Base-by-base conservation (phyloP, 2,888 invertebrate species). In the Ichneumoninae sp. region DNA sequence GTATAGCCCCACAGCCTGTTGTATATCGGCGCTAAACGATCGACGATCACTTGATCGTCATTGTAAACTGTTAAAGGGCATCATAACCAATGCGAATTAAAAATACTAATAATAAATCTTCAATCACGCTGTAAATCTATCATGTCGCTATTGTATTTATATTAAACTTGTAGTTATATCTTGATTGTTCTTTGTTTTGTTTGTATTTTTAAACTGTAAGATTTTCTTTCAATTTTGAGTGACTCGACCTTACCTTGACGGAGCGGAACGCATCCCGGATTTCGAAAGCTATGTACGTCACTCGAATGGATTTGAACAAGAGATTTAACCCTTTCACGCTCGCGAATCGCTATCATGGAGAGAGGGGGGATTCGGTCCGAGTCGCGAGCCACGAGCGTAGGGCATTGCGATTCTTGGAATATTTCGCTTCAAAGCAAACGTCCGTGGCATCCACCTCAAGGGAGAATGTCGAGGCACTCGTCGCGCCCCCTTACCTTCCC, bases 371-470 rank as follows among this genome's bases (percentile, higher is more conserved):
- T 7, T 22, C 22, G 57, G 57, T 26, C 26, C 10, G 4, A 22
- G 57, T 22, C 52, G 30, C 66, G 36, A 52, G 76, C 66, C 66
- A 66, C n/a, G 40, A 66, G 83, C 85, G 87, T 85, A 80, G 82
- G 85, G 86, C 88, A 87, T 86, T 88, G 91, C 86, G 88, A 91
- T 92, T 91, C 92, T 91, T 91, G 91, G 92, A 91, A 93, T 93
- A 93, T 91, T 90, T 87, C 90, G 88, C 88, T 88, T 93, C 93
- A 93, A 93, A 93, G 93, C 91, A 91, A 93, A 92, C 92, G 91
- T 92, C 89, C 88, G 86, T 89, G 93, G 93, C 91, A 93, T 93
- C 87, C 89, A 88, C 89, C 90, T 90, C 75, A 69, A 83, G 87
- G 88, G 88, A 90, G 92, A 91, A 93, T 93, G 90, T 91, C 87